A percentile compares a stretch with the other conserved stretches of the same genome.
These are phyloP conservation scores for Poecilus cupreus DNA, from an alignment of 2,888 invertebrate genomes.

Conservation along the genomic window DNA sequence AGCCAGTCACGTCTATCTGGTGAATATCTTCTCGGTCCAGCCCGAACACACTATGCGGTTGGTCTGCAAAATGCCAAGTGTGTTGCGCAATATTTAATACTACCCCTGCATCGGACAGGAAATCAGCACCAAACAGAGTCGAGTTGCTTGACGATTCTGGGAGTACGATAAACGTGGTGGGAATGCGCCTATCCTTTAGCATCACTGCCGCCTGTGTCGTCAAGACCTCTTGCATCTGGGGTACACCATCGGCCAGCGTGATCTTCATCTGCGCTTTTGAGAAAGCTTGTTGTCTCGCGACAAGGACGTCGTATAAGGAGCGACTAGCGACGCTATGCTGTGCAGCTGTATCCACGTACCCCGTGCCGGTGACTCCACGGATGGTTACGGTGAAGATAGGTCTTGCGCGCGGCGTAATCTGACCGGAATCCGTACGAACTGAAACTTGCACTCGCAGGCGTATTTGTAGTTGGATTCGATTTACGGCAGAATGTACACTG, in stretches of 20 bases:
- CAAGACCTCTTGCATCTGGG: background rate
- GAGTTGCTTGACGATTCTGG: background rate
- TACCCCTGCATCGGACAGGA: background rate
- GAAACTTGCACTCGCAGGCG: too few species aligned
- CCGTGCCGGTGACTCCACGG: background rate
- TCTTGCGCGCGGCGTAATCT: too few species aligned
- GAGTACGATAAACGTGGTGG: background rate
- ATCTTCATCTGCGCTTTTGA: background rate
- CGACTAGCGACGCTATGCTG: constrained; percentile 7
- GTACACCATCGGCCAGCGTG: background rate
- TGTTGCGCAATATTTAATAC: background rate
- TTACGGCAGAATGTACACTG: too few species aligned
- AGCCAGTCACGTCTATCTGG: too few species aligned
- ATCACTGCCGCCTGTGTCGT: background rate
- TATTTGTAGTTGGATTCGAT: too few species aligned
- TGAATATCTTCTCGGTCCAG: background rate
- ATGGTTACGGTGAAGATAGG: too few species aligned
- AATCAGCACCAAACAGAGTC: background rate
- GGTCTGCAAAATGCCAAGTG: background rate
- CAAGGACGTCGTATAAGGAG: background rate
- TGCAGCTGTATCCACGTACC: background rate
- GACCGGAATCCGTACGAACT: too few species aligned
- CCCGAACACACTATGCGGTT: background rate
- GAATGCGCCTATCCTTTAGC: background rate
- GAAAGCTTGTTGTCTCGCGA: background rate